Percentiles rank a stretch among this genome's conserved stretches.
These are phyloP conservation scores for Hyposmocoma kahamanoa DNA, from an alignment of 1,140 invertebrate species.

Conservation along the genomic window DNA sequence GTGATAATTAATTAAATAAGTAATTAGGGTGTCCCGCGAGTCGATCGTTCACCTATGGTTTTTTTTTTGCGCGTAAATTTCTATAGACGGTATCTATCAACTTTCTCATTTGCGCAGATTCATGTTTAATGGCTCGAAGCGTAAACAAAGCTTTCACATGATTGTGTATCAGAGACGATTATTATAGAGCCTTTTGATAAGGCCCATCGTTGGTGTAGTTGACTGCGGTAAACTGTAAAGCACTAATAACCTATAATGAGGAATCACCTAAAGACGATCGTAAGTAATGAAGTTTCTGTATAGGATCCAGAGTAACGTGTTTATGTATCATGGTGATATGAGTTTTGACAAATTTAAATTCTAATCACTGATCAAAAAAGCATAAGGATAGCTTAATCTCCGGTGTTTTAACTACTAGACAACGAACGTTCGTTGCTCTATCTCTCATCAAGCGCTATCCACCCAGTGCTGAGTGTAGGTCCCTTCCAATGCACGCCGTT, in stretches of 20 bases:
- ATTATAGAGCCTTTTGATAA: too few relatives aligned
- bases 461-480: too few relatives aligned
- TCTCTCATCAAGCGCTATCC: too few relatives aligned
- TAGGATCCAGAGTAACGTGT: neutral
- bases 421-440: too few relatives aligned
- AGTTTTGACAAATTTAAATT: slow-evolving; percentile 1
- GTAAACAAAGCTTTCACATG: neutral
- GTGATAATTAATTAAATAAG: neutral
- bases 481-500: too few relatives aligned
- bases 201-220: too few relatives aligned
- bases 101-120: neutral
- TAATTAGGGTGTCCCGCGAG: neutral
- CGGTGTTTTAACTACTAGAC: slow-evolving; percentile 2
- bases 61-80: neutral
- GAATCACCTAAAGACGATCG: slow-evolving; percentile 2
- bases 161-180: neutral
- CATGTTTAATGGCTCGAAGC: neutral
- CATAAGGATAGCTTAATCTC: slow-evolving; percentile 4
- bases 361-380: slow-evolving; percentile 1
- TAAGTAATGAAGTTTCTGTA: slow-evolving; percentile 7
- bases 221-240: too few relatives aligned
- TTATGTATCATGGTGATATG: slow-evolving; percentile 1
- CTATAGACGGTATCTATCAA: neutral
- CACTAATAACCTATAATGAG: too few relatives aligned
- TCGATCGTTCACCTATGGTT: neutral